Conservation (phyloP, 2,888 invertebrate genomes). For the Caenorhabditis afra region DNA sequence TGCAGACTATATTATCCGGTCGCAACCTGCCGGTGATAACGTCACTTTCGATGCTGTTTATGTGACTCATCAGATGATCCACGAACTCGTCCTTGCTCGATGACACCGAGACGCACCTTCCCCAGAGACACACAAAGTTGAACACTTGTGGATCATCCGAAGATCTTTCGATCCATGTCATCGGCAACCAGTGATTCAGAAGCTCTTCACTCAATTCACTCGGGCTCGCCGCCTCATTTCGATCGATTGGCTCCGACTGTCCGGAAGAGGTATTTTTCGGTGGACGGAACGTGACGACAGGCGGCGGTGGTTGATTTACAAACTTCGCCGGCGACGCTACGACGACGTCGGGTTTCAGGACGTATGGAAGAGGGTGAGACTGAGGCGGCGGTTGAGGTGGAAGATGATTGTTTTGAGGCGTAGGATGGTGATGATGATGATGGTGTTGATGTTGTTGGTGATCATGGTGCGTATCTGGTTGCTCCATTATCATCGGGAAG, state of each 20-base stretch:
- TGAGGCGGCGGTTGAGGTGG: no score
- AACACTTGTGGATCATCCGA: conserved; percentile 45
- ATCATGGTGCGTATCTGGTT: background rate
- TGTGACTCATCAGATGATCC: conserved; percentile 59
- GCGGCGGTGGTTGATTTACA: no score
- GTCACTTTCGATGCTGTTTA: conserved; percentile 3
- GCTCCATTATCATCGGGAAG: background rate
- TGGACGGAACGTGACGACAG: background rate
- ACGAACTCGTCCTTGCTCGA: conserved; percentile 51
- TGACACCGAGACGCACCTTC: conserved; percentile 42
- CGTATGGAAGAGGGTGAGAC: no score
- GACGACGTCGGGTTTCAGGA: no score
- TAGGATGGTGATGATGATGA: background rate
- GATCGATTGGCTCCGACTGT: background rate
- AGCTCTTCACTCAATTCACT: conserved; percentile 31
- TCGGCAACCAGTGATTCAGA: conserved; percentile 58
- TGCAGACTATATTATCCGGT: conserved; percentile 26
- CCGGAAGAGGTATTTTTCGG: background rate
- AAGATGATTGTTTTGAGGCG: no score
- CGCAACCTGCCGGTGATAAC: background rate
- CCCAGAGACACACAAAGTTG: conserved; percentile 66
- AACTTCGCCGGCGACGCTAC: no score
- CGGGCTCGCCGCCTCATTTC: background rate
- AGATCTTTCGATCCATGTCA: conserved; percentile 55
- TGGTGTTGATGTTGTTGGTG: background rate